Evolutionary conservation across 2,113 vertebrate species (phyloP).

Genomic region (Rhineura floridana): DNA sequence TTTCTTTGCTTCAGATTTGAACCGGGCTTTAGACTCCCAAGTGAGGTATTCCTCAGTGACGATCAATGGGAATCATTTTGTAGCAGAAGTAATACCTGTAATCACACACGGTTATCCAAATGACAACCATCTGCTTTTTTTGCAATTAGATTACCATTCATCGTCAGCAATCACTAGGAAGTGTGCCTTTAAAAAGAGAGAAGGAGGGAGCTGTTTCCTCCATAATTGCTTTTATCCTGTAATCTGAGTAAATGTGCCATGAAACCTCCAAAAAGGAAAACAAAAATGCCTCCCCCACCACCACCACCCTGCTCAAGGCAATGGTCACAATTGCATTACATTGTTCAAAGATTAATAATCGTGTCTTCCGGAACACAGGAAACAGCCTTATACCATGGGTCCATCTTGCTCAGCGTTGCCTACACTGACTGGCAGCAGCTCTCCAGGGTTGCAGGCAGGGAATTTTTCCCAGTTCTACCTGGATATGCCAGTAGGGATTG

Average conservation of each 20-base stretch:
- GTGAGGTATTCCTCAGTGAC: not conserved
- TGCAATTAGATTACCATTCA: constrained; percentile 21
- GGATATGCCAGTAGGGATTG: too few species aligned
- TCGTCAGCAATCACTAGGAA: not conserved
- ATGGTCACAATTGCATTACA: not conserved
- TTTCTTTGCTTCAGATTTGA: not conserved
- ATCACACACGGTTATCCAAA: not conserved
- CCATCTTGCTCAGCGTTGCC: too few species aligned
- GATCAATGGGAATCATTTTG: not conserved
- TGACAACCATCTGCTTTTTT: not conserved
- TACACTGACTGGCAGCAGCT: too few species aligned
- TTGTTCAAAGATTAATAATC: constrained; percentile 2
- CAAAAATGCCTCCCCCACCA: not conserved
- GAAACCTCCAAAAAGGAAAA: not conserved
- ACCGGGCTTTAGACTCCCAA: not conserved
- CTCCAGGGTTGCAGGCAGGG: too few species aligned
- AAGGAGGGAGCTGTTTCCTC: not conserved
- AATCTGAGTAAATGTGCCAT: constrained; percentile 26
- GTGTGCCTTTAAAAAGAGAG: not conserved
- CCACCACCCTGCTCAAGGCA: not conserved
- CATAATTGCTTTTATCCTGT: constrained; percentile 13
- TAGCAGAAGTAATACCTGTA: not conserved
- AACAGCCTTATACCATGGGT: too few species aligned
- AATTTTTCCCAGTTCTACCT: too few species aligned
- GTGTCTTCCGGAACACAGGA: not conserved